Base-by-base conservation (phyloP, 2,797 vertebrate genomes). In the Numenius phaeopus region DNA sequence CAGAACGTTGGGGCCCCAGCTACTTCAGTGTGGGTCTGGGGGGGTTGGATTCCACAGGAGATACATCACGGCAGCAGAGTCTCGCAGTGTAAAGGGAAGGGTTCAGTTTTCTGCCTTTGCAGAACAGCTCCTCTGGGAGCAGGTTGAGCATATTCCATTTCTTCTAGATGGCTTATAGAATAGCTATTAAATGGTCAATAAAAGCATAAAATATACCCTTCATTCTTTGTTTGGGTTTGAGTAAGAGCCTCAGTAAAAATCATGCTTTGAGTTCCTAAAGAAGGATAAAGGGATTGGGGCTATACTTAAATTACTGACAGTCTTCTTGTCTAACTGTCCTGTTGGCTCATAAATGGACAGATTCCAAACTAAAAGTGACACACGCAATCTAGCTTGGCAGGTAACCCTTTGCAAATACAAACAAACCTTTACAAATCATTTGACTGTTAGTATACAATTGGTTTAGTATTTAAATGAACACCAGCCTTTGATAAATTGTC, bases 141-240 rank as follows among this genome's bases (percentile, higher is more conserved):
- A 84, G 62, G 30, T 50, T 72, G 77, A 76, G 34, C 50, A 37
- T 89, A 76, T 47, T 76, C 50, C 8, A 10, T 84, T 95, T 94
- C 70, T 90, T 92, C 58, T 40, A 70, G 65, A 57, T 58, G 84
- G 37, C 62, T 67, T 77, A 24, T 47, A 47, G 50, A 58, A 82
- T 54, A 90, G 69, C 49, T 94, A 21, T 78, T 81, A 86, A 86
- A 88, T 58, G 52, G 77, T 76, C 77, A 86, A 86, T 93, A 72
- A 32, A 42, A 69, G 57, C 39, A 27, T 47, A 46, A 90, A 79
- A 65, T 37, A 26, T 14, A 69, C 42, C 19, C 2, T 1, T 40
- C 26, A 10, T 73, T 83, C 80, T 89, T 89, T 50, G 39, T 58
- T 64, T 72, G 34, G 7, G 9, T 84, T 70, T 79, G 42, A 84